phyloP scores from a whole-genome alignment of 2,888 invertebrate genomes.

The Caenorhabditis imperialis region DNA sequence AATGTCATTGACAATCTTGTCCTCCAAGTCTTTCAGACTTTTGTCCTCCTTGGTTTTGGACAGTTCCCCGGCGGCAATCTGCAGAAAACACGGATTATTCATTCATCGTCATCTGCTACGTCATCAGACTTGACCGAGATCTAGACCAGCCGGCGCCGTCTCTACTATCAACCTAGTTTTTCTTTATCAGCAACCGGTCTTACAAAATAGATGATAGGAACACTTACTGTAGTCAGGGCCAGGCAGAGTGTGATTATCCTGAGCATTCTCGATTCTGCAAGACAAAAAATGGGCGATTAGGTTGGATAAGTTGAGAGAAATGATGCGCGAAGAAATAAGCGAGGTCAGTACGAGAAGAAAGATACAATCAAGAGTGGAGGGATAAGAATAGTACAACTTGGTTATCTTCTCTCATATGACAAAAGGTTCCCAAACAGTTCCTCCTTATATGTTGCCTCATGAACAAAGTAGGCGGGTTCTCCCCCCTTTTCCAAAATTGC shows the following conservation, averaged over 20 bases:
- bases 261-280: conserved; percentile 35
- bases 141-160: conserved; percentile 49
- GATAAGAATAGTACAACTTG: conserved; percentile 41
- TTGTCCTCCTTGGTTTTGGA: conserved; percentile 52
- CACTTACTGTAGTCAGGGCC: conserved; percentile 26
- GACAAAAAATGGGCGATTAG: neutral
- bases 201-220: neutral
- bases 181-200: neutral
- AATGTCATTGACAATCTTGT: conserved; percentile 52
- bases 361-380: conserved; percentile 32
- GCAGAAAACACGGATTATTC: conserved; percentile 6
- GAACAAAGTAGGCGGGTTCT: conserved; percentile 22
- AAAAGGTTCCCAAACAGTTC: conserved; percentile 17
- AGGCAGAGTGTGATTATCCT: conserved; percentile 37
- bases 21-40: conserved; percentile 50
- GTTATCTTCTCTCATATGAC: conserved; percentile 43
- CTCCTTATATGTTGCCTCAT: conserved; percentile 38
- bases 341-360: conserved; percentile 25
- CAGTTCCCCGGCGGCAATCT: conserved; percentile 38
- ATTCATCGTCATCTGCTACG: conserved; percentile 17
- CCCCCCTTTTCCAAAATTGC: neutral
- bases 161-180: conserved; percentile 38
- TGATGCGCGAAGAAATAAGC: conserved; percentile 27
- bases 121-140: conserved; percentile 48
- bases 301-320: neutral